Evolutionary conservation across 1,140 invertebrate genomes (phyloP), one percentile per base, ranked within the genome.

Genomic region (Anastrepha ludens): DNA sequence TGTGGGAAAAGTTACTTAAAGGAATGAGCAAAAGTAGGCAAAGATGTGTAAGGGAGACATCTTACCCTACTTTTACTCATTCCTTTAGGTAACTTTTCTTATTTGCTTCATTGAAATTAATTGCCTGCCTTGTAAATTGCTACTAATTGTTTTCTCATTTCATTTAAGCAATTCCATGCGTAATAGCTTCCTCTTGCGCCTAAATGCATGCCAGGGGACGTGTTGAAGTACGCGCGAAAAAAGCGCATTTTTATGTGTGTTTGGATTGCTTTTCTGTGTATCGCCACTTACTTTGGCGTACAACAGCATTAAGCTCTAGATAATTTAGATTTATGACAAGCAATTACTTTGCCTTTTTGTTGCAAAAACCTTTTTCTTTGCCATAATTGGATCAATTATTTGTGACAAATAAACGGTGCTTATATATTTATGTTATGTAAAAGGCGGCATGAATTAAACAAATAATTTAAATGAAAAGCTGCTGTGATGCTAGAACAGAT

Each of bases 121-220:
- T 74, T 74, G 67, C 67, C 67, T 17, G 39, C 41, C 64, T 74
- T n/a, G 41, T 47, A 74, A 74, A 74, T 74, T 44, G 67, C 67
- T 74, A 47, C 15, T 74, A 74, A 74, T 74, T 74, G 67, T 74
- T 74, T 74, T 74, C 67, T 39, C 41, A 74, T 74, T 74, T n/a
- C 67, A 44, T n/a, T 74, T 15, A 5, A 17, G 39, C 44, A 47
- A 15, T 44, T 11, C 44, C 2, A 74, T 29, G 29, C 29, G 29
- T 6, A 74, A 13, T 74, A 15, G 67, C 44, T 41, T 15, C 11
- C 67, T 15, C 11, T 74, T 15, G 15, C 17, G 41, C 41, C 39
- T 74, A 44, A 74, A 47, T 44, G 11, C 39, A 5, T 74, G 41
- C 41, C 15, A 58, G 7, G 13, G 13, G 13, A 2, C 55, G 7